Evolutionary conservation across 1,140 invertebrate species (phyloP), one percentile per base, ranked within the genome.

Genomic region (Drosophila nebulosa): DNA sequence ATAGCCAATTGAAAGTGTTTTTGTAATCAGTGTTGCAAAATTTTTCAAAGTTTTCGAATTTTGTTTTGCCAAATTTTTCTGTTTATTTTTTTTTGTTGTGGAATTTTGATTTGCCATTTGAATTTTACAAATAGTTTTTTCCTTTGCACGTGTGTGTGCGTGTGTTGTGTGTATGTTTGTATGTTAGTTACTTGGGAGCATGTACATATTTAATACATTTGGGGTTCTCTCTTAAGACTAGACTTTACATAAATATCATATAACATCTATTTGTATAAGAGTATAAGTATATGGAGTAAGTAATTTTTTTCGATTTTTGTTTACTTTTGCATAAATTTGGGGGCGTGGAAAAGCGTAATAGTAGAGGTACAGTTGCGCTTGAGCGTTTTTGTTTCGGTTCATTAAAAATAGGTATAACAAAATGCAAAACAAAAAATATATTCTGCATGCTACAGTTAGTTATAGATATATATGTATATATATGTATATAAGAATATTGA

Each of bases 121-220:
- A 12, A 59, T 66, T 79, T 65, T 70, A 80, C 77, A 85, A 69
- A 3, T 85, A 86, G 73, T 42, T 27, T 4, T 42, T 62, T 58
- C 50, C 67, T 51, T 70, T 66, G 79, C 74, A 73, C 70, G 66
- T 80, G 78, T 55, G 9, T 79, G 60, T 60, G 36, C 14, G 52
- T 24, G 24, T 2, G 62, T 56, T n/a, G n/a, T n/a, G n/a, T n/a
- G 57, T 64, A 65, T 50, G 35, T 52, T 46, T 32, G 69, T 68
- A 61, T n/a, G 27, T 86, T 86, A 86, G 81, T 85, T 80, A 86
- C 81, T 85, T 66, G 74, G 39, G 65, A 80, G 61, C 57, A 71
- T 69, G 75, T 84, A 71, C 64, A 65, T 21, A 21, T 78, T 80
- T 74, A 85, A 86, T 80, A 78, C 74, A 77, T 81, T 85, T 64